Conservation (phyloP, 2,113 vertebrate genomes). For the Clarias batrachus region DNA sequence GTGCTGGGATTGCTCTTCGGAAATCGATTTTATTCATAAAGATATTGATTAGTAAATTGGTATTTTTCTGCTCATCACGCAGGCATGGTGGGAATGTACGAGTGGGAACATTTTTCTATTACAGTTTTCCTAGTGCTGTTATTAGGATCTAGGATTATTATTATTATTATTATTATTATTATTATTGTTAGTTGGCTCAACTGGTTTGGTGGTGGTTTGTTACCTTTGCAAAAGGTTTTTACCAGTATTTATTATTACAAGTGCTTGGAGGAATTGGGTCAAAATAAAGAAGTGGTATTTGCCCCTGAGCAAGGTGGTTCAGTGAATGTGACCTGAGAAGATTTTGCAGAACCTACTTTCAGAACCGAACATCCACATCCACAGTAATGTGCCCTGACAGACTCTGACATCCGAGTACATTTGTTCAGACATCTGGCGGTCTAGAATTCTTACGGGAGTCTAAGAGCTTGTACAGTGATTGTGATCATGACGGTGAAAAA, state of each 20-base stretch:
- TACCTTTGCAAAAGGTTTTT: background rate
- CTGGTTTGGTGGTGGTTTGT: background rate
- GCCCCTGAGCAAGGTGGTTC: background rate
- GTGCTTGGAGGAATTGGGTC: background rate
- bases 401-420: background rate
- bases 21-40: background rate
- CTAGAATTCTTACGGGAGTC: conserved; percentile 8
- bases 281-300: background rate
- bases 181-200: background rate
- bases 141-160: background rate
- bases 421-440: background rate
- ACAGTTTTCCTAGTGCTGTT: background rate
- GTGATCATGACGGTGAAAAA: conserved; percentile 13
- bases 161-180: too few relatives aligned
- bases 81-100: background rate
- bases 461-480: background rate
- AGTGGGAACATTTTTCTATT: background rate
- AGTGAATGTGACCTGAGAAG: background rate
- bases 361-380: conserved; percentile 6
- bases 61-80: background rate
- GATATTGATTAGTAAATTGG: background rate
- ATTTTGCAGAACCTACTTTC: background rate
- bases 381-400: conserved; percentile 41
- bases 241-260: background rate
- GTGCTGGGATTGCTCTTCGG: background rate